Evolutionary conservation across 2,797 vertebrate genomes (phyloP), one percentile per base, ranked within the genome.

Genomic region (Synaphobranchus kaupii): DNA sequence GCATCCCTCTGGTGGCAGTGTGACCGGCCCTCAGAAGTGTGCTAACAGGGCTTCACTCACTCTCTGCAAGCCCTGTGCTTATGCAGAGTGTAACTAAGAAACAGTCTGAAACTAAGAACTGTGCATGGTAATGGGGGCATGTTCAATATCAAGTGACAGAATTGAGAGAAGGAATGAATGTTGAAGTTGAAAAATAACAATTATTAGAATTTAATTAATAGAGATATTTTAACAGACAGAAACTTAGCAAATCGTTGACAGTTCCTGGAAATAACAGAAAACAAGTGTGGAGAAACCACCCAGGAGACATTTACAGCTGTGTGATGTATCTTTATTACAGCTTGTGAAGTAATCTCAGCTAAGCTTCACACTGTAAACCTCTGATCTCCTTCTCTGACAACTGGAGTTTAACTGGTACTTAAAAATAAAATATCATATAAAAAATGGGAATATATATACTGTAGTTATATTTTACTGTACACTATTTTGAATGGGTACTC

Each of bases 1-100:
- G 71, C 68, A 81, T 48, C 28, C 73, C 34, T 28, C 22, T 50
- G 76, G 52, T 76, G 47, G 50, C 71, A 63, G 58, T 81, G 73
- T 88, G 73, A 81, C 20, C 56, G 68, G 73, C 56, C 84, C 44
- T 85, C 58, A 58, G 39, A 80, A 76, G 48, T 31, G 78, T 85
- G 73, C 54, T n/a, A 52, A 56, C 68, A 22, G 28, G 76, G 78
- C 12, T 66, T 78, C 6, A 60, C 20, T 39, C 22, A 47, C 85
- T 44, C 85, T 71, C 25, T 86, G 68, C 68, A 28, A 86, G 76
- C 63, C n/a, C 10, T 50, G 34, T 22, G 48, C 85, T 58, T n/a
- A n/a, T 60, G 34, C 15, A 47, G 25, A 48, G 44, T 63, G 0
- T 2, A 63, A 60, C 34, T 28, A 15, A 83, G 48, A 44, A 22